Conservation (phyloP, 2,888 invertebrate species). For the Idaea biselata region DNA sequence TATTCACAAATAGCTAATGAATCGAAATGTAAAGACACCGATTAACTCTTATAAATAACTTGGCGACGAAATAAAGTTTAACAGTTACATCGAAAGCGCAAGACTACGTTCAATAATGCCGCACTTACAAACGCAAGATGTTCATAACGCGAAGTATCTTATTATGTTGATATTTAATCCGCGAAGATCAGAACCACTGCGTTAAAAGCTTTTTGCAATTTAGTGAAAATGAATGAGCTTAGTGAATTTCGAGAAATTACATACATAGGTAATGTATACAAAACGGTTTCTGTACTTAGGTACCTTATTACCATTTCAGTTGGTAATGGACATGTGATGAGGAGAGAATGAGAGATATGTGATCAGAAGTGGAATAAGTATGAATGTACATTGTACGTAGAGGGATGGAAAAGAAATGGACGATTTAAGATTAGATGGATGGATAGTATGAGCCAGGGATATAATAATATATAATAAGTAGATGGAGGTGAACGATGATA, state of each 20-base stretch:
- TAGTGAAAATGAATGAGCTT: conserved; percentile 24
- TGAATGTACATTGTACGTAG: too few relatives aligned
- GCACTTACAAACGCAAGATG: conserved; percentile 18
- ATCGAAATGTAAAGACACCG: conserved; percentile 29
- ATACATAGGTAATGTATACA: neutral
- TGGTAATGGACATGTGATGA: too few relatives aligned
- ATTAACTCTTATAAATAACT: conserved; percentile 41
- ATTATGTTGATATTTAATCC: conserved; percentile 33
- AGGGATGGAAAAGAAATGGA: too few relatives aligned
- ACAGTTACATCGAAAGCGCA: conserved; percentile 28
- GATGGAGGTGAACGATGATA: too few relatives aligned
- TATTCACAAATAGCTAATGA: conserved; percentile 32
- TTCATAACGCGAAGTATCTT: conserved; percentile 16
- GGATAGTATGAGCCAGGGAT: too few relatives aligned
- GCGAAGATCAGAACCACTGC: conserved; percentile 27
- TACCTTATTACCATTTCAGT: conserved; percentile 15
- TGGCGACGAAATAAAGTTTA: conserved; percentile 30
- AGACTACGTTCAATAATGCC: conserved; percentile 27
- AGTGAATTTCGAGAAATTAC: conserved; percentile 21
- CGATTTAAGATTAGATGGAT: too few relatives aligned
- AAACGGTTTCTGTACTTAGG: too few relatives aligned
- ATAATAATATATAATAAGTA: too few relatives aligned
- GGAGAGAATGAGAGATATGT: too few relatives aligned
- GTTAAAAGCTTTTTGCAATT: conserved; percentile 46
- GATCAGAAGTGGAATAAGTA: too few relatives aligned